Conservation (phyloP, 2,797 vertebrate species). For the Picus viridis region DNA sequence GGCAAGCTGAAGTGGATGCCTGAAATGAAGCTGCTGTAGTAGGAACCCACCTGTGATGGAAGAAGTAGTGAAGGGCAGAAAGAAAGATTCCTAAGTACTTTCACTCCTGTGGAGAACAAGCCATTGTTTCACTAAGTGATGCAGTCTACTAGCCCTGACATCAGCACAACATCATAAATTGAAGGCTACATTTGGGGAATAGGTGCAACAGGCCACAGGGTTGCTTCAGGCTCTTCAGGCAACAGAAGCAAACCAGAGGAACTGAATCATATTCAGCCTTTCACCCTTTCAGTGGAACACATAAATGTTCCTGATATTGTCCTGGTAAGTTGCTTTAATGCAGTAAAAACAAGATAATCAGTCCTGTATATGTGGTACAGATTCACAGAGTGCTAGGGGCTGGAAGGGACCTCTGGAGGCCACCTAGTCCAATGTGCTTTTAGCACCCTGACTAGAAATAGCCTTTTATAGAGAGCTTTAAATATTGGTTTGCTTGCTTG, state of each 20-base stretch:
- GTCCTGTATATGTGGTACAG: background rate
- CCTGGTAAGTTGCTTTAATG: background rate
- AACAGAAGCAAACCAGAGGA: background rate
- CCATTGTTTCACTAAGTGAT: conserved; percentile 36
- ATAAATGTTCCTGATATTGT: background rate
- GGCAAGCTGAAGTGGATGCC: background rate
- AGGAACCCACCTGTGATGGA: background rate
- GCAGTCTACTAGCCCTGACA: background rate
- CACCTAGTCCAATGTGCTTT: background rate
- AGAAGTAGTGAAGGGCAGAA: background rate
- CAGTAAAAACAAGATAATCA: background rate
- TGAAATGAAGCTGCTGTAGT: conserved; percentile 29
- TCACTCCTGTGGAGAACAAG: conserved; percentile 25
- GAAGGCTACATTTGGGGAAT: conserved; percentile 9
- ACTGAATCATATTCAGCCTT: background rate
- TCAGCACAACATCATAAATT: conserved; percentile 26
- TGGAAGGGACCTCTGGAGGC: no score
- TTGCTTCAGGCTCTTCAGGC: background rate
- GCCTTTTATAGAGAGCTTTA: background rate
- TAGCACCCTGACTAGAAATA: background rate
- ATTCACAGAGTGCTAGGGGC: background rate
- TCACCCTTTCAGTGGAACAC: conserved; percentile 9
- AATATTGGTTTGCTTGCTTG: background rate
- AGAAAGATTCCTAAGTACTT: background rate
- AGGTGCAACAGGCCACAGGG: background rate